Percentiles rank a stretch among this genome's conserved stretches.
Evolutionary conservation across 2,113 vertebrate species (phyloP).

Genomic region (Megaptera novaeangliae): DNA sequence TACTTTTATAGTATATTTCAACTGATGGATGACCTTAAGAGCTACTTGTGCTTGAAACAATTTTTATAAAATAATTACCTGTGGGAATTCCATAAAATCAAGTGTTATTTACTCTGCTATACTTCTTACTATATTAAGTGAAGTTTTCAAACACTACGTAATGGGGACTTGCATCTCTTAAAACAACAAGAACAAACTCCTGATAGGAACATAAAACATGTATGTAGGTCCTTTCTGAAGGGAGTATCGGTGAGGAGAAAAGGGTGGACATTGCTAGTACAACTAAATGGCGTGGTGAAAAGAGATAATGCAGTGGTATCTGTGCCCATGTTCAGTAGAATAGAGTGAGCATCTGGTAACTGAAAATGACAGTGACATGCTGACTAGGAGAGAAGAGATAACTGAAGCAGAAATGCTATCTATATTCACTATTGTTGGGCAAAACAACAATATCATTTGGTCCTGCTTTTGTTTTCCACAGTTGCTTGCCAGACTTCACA

Average conservation of each 20-base stretch:
- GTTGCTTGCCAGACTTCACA: neutral
- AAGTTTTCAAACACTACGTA: neutral
- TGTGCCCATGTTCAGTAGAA: neutral
- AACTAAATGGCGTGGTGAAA: neutral
- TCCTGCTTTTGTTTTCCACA: neutral
- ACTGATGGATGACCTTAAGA: neutral
- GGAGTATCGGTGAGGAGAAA: neutral
- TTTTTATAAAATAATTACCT: slow-evolving; percentile 18
- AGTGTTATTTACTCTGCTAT: neutral
- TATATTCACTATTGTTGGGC: neutral
- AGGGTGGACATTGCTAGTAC: neutral
- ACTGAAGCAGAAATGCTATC: neutral
- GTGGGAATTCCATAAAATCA: neutral
- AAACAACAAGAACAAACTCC: neutral
- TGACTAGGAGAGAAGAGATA: neutral
- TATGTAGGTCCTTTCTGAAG: neutral
- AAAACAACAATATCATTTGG: neutral
- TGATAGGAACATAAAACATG: neutral
- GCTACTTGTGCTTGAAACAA: neutral
- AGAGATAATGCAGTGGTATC: neutral
- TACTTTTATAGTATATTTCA: neutral
- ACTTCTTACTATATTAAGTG: neutral
- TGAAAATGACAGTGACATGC: neutral
- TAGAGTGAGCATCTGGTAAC: neutral
- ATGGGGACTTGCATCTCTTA: neutral